Base-by-base conservation (phyloP, 2,113 vertebrate species). In the Glaucidium brasilianum region DNA sequence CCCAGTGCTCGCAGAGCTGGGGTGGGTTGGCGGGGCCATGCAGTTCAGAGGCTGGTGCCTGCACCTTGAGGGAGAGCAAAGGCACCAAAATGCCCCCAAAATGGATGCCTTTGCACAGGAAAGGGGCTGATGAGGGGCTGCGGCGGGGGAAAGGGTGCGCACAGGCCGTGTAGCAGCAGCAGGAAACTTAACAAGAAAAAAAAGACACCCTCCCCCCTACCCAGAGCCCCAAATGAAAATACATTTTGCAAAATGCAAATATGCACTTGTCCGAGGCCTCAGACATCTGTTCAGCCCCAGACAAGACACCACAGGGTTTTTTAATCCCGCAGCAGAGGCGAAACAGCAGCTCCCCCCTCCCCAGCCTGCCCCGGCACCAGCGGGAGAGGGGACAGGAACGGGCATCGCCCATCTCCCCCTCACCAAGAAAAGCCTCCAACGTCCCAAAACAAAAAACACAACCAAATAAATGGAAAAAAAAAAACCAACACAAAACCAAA, bases 101-200 rank as follows among this genome's bases (percentile, higher is more conserved):
- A 29, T 0, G 1, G 52, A 53, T 58, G 63, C 56, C 86, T 89
- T 12, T 25, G 39, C 85, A 11, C 0, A 1, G 68, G n/a, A 23
- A 30, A 60, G 32, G 47, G 37, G 63, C 15, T 52, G 62, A 75
- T 2, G 23, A 56, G 92, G 67, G 90, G 84, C 60, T 39, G 69
- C 10, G 21, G 49, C 0, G 1, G 45, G 81, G 58, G 49, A 62
- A 62, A 1, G 18, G 60, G 23, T 26, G 91, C 91, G 53, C 86
- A 41, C 74, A 56, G 93, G 94, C 90, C 20, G 16, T 87, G 96
- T 98, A 98, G 97, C 97, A 98, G 97, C 98, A 98, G 95, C 80
- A 97, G 97, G 93, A 94, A 93, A 97, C 69, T 95, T 95, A 80
- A 76, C 0, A 2, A 86, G 83, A 32, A 29, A 6, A 64, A 27